phyloP scores from a whole-genome alignment of 2,888 invertebrate species.

The Halocaridina rubra region DNA sequence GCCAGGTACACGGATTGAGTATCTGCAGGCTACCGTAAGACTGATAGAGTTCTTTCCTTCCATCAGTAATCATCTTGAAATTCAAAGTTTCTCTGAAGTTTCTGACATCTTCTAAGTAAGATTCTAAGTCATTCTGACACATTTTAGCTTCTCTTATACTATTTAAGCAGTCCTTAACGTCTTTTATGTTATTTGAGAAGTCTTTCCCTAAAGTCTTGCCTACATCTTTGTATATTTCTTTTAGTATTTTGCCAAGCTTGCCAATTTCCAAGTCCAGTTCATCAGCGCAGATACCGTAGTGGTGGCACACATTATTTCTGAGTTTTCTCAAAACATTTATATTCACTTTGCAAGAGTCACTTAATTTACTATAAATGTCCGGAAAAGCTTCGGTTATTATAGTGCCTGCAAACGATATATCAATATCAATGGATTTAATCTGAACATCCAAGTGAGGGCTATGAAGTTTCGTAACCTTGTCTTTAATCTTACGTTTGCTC shows the following conservation, averaged over 20 bases:
- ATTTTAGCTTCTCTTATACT: slow-evolving; percentile 4
- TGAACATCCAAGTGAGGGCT: not conserved
- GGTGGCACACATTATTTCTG: slow-evolving; percentile 28
- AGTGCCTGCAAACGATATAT: not conserved
- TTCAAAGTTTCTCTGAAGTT: not conserved
- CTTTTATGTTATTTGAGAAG: not conserved
- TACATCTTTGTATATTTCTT: slow-evolving; percentile 2
- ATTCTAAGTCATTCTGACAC: not conserved
- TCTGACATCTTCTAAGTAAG: not conserved
- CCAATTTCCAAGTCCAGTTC: slow-evolving; percentile 1
- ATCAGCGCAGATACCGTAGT: not conserved
- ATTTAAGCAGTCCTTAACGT: not conserved
- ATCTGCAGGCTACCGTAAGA: not conserved
- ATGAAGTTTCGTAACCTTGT: not conserved
- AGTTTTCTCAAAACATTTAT: not conserved
- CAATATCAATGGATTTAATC: not conserved
- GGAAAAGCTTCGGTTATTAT: not conserved
- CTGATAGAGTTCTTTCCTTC: not conserved
- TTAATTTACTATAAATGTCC: not conserved
- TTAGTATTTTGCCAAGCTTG: not conserved
- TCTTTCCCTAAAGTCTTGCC: not conserved
- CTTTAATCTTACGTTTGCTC: not conserved
- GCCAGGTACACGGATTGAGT: slow-evolving; percentile 38
- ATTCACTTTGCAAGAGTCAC: not conserved
- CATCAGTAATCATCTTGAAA: not conserved